Base-by-base conservation (phyloP, 2,113 vertebrate genomes). In the Puntigrus tetrazona region DNA sequence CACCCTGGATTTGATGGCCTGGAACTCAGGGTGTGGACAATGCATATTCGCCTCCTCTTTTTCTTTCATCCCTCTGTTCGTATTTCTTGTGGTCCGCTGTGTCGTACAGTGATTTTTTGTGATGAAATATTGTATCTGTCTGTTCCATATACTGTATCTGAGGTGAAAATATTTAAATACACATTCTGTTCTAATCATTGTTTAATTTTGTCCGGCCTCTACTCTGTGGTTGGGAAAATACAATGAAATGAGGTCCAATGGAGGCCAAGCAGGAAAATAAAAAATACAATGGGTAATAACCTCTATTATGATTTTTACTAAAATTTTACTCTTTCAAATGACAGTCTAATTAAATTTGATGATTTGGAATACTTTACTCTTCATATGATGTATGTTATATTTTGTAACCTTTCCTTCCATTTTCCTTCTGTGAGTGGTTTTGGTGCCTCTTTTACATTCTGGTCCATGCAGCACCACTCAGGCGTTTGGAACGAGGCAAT, bases 151-250 rank as follows among this genome's bases (percentile, higher is more conserved):
- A 93, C 93, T 95, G 93, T 94, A 95, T 92, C 93, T 94, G 90
- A 94, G 92, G 94, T 95, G 93, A 93, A 94, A 94, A 94, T 95
- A 95, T 95, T 95, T 94, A 94, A 95, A 95, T 95, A 95, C 95
- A 95, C 94, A 94, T 94, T 94, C 92, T 93, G 91, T 95, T 95
- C 93, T 94, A 93, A 93, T 94, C 93, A 95, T 95, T 95, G 95
- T 92, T 87, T 95, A 93, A 93, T 82, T 81, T 80, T 85, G 92
- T 91, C 89, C 87, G 91, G 83, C 86, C 90, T 89, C 84, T 91
- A 89, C 86, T 91, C 90, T 87, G 86, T 89, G 57, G 82, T 87
- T 89, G 89, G 81, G 78, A 25, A 78, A 72, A 87, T 84, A 76
- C 80, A 82, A 78, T 84, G 85, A 65, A 82, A 34, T 78, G 25